phyloP scores from a whole-genome alignment of 1,140 invertebrate genomes.

The Eufriesea mexicana region DNA sequence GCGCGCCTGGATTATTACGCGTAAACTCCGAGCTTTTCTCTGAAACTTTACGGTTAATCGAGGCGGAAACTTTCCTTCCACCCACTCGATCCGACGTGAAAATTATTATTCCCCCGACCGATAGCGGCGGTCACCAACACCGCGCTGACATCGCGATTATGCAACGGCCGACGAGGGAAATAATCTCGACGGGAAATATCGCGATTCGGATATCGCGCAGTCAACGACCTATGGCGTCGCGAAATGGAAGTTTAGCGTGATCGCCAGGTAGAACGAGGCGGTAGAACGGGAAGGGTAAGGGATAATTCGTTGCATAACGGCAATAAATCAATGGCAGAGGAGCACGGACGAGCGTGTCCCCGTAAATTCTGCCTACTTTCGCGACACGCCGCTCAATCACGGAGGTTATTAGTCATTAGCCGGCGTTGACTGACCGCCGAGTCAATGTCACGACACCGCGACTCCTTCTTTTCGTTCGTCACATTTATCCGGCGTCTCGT shows the following conservation, averaged over 20 bases:
- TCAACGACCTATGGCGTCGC: not conserved
- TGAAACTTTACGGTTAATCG: constrained; percentile 1
- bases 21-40: not conserved
- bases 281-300: no score
- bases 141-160: no score
- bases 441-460: constrained; percentile 57
- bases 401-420: constrained; percentile 59
- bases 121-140: not conserved
- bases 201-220: not conserved
- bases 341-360: constrained; percentile 9
- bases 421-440: constrained; percentile 4
- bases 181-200: no score
- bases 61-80: not conserved
- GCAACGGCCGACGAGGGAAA: no score
- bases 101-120: not conserved
- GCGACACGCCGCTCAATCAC: constrained; percentile 34
- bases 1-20: not conserved
- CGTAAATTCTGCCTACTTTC: constrained; percentile 40
- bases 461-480: constrained; percentile 27
- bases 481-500: constrained; percentile 54
- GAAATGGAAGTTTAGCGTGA: not conserved
- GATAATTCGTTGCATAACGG: constrained; percentile 30
- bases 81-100: no score
- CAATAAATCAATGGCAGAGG: constrained; percentile 33
- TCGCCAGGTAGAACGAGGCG: no score